phyloP scores from a whole-genome alignment of 2,888 invertebrate species.

The Pogonocherus hispidulus region DNA sequence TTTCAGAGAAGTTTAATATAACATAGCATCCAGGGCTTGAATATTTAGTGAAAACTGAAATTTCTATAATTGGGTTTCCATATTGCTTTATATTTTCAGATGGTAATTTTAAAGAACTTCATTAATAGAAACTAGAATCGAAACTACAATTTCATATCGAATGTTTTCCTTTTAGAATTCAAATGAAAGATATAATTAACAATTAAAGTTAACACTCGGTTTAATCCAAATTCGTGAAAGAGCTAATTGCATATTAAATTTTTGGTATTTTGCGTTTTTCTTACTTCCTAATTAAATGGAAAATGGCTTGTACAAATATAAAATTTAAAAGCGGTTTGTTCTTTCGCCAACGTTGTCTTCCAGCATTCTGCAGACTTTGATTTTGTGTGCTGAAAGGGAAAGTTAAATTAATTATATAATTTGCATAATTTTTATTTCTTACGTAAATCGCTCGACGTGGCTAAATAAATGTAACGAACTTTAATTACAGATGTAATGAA shows the following conservation, averaged over 20 bases:
- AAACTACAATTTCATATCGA: conserved; percentile 42
- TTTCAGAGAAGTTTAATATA: conserved; percentile 22
- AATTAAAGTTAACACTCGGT: conserved; percentile 53
- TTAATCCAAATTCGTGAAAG: conserved; percentile 50
- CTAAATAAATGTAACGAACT: conserved; percentile 6
- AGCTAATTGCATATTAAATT: conserved; percentile 54
- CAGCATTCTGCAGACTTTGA: conserved; percentile 35
- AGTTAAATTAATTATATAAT: conserved; percentile 27
- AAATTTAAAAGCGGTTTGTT: conserved; percentile 47
- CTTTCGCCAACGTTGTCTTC: conserved; percentile 46
- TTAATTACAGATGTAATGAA: conserved; percentile 5
- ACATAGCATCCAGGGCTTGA: conserved; percentile 17
- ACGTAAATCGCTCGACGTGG: conserved; percentile 7
- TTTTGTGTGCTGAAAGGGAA: conserved; percentile 32
- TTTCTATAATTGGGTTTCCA: conserved; percentile 28
- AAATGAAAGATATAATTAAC: conserved; percentile 54
- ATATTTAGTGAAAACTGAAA: conserved; percentile 26
- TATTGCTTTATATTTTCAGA: conserved; percentile 21
- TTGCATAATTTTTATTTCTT: conserved; percentile 24
- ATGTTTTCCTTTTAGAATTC: conserved; percentile 53
- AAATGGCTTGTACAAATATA: conserved; percentile 51
- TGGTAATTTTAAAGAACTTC: conserved; percentile 17
- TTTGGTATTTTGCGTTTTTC: conserved; percentile 52
- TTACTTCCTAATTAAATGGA: conserved; percentile 54
- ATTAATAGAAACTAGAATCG: conserved; percentile 24